These are phyloP conservation scores for Crotophaga sulcirostris DNA, from an alignment of 2,113 vertebrate species.

Conservation along the genomic window DNA sequence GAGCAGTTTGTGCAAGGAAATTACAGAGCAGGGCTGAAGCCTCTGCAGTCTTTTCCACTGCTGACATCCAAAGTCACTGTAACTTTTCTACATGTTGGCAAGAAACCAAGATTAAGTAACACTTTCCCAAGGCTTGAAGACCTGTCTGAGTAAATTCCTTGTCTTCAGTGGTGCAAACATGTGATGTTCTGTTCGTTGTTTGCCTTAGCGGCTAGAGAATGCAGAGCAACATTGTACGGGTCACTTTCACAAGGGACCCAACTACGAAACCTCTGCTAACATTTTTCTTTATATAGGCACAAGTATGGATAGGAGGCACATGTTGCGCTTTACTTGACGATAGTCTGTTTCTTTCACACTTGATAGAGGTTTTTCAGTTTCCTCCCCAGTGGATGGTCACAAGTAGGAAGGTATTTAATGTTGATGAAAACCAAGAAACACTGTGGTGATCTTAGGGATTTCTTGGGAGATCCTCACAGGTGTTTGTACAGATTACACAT, in stretches of 20 bases:
- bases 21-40: neutral
- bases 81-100: rapidly evolving
- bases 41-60: neutral
- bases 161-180: neutral
- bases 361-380: neutral
- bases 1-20: neutral
- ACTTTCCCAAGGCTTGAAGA: neutral
- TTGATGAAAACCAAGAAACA: neutral
- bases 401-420: neutral
- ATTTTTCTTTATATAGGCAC: neutral
- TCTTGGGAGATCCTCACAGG: neutral
- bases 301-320: rapidly evolving
- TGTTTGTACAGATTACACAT: neutral
- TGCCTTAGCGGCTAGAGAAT: neutral
- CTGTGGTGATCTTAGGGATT: neutral
- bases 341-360: neutral
- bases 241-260: rapidly evolving
- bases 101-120: neutral
- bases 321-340: neutral
- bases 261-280: neutral
- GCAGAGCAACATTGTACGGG: neutral
- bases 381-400: neutral
- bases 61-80: neutral
- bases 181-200: neutral
- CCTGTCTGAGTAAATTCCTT: neutral